A percentile compares a stretch with the other conserved stretches of the same genome.
These are phyloP conservation scores for Agriopis aurantiaria DNA, from an alignment of 2,888 invertebrate species.

Conservation along the genomic window DNA sequence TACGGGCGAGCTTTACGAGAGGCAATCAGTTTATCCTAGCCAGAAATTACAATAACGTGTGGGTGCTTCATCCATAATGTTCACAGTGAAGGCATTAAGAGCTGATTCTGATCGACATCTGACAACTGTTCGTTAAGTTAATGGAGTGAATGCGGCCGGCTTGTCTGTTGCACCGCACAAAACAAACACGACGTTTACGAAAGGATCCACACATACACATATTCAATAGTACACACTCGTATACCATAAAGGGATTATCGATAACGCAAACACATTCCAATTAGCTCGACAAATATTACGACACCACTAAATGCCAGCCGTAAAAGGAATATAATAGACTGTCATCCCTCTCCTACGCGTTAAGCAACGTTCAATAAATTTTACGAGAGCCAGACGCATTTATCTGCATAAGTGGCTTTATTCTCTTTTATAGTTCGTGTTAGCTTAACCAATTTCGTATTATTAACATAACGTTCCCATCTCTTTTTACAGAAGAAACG, in stretches of 20 bases:
- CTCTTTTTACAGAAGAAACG: slow-evolving; percentile 49
- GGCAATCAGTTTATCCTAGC: slow-evolving; percentile 53
- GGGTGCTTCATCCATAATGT: slow-evolving; percentile 79
- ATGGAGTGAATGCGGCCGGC: slow-evolving; percentile 75
- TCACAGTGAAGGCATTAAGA: slow-evolving; percentile 73
- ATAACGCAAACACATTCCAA: slow-evolving; percentile 60
- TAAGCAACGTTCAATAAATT: slow-evolving; percentile 48
- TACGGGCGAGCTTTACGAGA: slow-evolving; percentile 19
- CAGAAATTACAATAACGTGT: slow-evolving; percentile 73
- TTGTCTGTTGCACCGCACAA: slow-evolving; percentile 66
- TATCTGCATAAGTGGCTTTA: slow-evolving; percentile 51
- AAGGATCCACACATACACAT: slow-evolving; percentile 50
- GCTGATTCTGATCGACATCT: slow-evolving; percentile 83
- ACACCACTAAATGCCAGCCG: slow-evolving; percentile 47
- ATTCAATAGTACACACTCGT: slow-evolving; percentile 53
- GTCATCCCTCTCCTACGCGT: slow-evolving; percentile 48
- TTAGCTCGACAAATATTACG: slow-evolving; percentile 58
- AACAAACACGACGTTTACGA: slow-evolving; percentile 53
- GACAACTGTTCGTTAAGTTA: slow-evolving; percentile 85
- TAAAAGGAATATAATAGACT: slow-evolving; percentile 49
- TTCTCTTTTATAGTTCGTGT: slow-evolving; percentile 48
- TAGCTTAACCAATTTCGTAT: slow-evolving; percentile 49
- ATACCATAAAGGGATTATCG: slow-evolving; percentile 55
- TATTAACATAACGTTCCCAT: slow-evolving; percentile 49
- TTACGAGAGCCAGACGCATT: slow-evolving; percentile 49